Evolutionary conservation across 2,888 invertebrate genomes (phyloP), one percentile per base, ranked within the genome.

Genomic region (Elysia crispata): DNA sequence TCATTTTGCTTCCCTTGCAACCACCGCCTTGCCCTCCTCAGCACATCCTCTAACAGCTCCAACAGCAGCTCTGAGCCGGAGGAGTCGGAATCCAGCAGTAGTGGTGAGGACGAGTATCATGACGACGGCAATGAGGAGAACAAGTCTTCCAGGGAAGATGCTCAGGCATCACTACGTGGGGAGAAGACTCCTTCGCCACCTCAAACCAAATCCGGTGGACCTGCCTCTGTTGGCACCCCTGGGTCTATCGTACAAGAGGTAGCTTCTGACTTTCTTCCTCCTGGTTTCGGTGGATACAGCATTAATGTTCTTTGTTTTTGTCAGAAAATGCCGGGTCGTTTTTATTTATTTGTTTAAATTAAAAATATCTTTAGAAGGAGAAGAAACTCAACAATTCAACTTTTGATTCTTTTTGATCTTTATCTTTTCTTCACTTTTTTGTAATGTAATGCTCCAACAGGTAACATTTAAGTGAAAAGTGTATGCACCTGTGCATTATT

Each of bases 101-200:
- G 33, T 15, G 69, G 33, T 5, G 69, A 70, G 18, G 77, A 70
- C 11, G 70, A 62, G 1, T 57, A 69, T 25, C 57, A 57, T 0
- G 77, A 77, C 0, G 75, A 66, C 11, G 30, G 6, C 25, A 30
- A 18, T 20, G 33, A 20, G 6, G 33, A 49, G 0, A 28, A 50
- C 13, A 41, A 41, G 33, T 64, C 20, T 28, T 23, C 66, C 49
- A 5, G 30, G 31, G 18, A 1, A 23, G n/a, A 41, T 33, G 49
- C 20, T 49, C 6, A 70, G 41, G 49, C n/a, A 57, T 28, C 49
- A 15, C 72, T 64, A 41, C 23, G 67, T 64, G 73, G 73, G 28
- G 78, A 78, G 15, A 77, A 72, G 49, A 73, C 78, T n/a, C 79
- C 79, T 13, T 79, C 79, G 8, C 79, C 79, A 11, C 31, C 41